Evolutionary conservation across 2,888 invertebrate species (phyloP).

Genomic region (Ypsolopha sequella): DNA sequence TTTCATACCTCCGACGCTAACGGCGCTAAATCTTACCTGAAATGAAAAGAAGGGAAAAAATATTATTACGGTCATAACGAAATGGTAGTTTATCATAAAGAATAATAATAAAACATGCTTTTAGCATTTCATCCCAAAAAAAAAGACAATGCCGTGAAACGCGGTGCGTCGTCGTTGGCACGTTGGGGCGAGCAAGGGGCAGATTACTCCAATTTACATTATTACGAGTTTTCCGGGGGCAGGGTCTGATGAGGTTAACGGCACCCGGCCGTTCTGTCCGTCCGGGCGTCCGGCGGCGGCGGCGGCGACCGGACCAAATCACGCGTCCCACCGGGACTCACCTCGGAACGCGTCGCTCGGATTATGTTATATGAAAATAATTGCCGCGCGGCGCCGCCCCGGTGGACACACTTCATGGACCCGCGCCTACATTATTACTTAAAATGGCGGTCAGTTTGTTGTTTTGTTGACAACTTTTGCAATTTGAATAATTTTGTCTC

Average conservation of each 20-base stretch:
- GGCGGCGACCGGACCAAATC: slow-evolving; percentile 30
- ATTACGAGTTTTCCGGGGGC: slow-evolving; percentile 40
- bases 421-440: slow-evolving; percentile 38
- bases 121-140: neutral
- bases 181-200: slow-evolving; percentile 31
- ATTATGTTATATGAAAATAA: slow-evolving; percentile 63
- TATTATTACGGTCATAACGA: neutral
- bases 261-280: neutral
- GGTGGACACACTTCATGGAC: slow-evolving; percentile 28
- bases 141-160: slow-evolving; percentile 1
- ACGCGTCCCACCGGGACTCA: slow-evolving; percentile 44
- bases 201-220: slow-evolving; percentile 50
- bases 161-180: slow-evolving; percentile 5
- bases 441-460: slow-evolving; percentile 44
- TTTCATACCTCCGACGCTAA: neutral
- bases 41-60: neutral
- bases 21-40: neutral
- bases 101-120: slow-evolving; percentile 1
- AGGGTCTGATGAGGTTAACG: slow-evolving; percentile 21
- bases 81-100: neutral
- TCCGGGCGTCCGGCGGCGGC: neutral
- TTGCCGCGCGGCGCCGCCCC: slow-evolving; percentile 38
- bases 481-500: slow-evolving; percentile 47
- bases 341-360: slow-evolving; percentile 36
- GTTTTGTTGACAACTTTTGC: slow-evolving; percentile 40